Conservation (phyloP, 2,888 invertebrate genomes). For the Tineola bisselliella region DNA sequence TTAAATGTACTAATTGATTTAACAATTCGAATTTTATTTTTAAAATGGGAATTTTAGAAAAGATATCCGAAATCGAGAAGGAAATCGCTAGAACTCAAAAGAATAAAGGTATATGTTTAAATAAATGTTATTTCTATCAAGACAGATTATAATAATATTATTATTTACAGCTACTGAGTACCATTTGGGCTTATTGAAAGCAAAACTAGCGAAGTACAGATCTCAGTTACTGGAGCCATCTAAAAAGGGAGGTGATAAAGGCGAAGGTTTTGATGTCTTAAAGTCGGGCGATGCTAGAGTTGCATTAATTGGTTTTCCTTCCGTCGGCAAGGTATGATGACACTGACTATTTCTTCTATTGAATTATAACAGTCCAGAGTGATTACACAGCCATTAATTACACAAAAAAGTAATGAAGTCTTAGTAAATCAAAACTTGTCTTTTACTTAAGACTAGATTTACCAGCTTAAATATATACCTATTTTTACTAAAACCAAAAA, state of each 20-base stretch:
- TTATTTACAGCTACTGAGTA: slow-evolving; percentile 90
- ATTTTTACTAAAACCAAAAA: no score
- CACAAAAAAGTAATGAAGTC: no score
- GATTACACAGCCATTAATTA: no score
- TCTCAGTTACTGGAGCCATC: slow-evolving; percentile 94
- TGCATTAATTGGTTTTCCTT: slow-evolving; percentile 98
- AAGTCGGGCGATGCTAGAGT: slow-evolving; percentile 99
- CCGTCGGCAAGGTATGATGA: slow-evolving; percentile 85
- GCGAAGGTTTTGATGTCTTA: slow-evolving; percentile 98
- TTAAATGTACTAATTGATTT: not conserved
- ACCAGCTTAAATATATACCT: no score
- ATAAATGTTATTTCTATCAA: not conserved
- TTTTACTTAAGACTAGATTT: no score
- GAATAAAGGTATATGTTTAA: slow-evolving; percentile 88
- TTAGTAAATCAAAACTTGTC: no score
- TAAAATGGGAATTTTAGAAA: slow-evolving; percentile 96
- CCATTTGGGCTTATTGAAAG: slow-evolving; percentile 97
- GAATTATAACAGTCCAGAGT: no score
- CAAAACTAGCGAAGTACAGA: slow-evolving; percentile 94
- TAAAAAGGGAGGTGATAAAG: slow-evolving; percentile 90
- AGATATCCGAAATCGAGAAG: slow-evolving; percentile 97
- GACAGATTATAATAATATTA: slow-evolving; percentile 24
- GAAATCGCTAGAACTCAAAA: slow-evolving; percentile 99
- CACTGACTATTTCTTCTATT: no score
- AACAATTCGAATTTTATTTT: not conserved